phyloP scores from a whole-genome alignment of 2,888 invertebrate species.

The Sesia apiformis region DNA sequence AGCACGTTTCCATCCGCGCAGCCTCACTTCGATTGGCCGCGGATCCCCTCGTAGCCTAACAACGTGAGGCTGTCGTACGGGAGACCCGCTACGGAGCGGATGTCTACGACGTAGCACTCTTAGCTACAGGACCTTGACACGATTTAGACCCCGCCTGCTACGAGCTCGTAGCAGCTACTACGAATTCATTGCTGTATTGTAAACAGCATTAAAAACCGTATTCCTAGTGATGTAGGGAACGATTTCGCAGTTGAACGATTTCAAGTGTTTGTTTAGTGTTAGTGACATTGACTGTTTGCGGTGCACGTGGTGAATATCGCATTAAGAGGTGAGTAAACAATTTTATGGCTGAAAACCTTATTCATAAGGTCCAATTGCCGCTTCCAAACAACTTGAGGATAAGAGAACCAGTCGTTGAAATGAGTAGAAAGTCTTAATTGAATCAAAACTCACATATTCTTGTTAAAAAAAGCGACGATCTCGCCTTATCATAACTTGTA shows the following conservation, averaged over 20 bases:
- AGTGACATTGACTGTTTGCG: constrained; percentile 7
- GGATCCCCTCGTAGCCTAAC: constrained; percentile 69
- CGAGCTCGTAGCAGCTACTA: constrained; percentile 9
- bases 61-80: constrained; percentile 69
- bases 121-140: constrained; percentile 51
- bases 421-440: too few relatives aligned
- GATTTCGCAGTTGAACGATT: background rate
- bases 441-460: too few relatives aligned
- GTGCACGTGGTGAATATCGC: constrained; percentile 6
- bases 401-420: background rate
- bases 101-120: constrained; percentile 51
- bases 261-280: constrained; percentile 9
- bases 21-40: constrained; percentile 71
- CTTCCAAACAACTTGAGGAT: too few relatives aligned
- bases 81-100: constrained; percentile 62
- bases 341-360: constrained; percentile 1
- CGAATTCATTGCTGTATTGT: constrained; percentile 3
- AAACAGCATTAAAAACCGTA: background rate
- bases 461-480: too few relatives aligned
- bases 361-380: constrained; percentile 3
- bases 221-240: background rate
- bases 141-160: constrained; percentile 47
- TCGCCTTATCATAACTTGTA: too few relatives aligned
- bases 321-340: constrained; percentile 1
- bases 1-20: constrained; percentile 50